phyloP scores from a whole-genome alignment of 2,888 invertebrate genomes.

The Microplitis deprimator region DNA sequence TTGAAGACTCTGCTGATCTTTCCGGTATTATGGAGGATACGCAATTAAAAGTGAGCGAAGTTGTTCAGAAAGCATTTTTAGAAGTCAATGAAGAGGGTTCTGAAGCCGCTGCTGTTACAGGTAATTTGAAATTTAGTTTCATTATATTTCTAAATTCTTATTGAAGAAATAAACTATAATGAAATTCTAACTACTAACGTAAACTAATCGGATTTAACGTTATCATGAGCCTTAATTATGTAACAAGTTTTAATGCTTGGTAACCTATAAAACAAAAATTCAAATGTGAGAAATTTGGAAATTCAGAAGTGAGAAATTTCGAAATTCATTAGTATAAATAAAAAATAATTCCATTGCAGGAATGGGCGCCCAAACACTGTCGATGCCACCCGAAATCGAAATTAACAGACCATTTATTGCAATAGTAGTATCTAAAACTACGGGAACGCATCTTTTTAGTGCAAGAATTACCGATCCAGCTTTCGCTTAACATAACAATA shows the following conservation, averaged over 20 bases:
- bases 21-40: constrained; percentile 72
- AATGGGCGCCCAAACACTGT: too few relatives aligned
- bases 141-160: too few relatives aligned
- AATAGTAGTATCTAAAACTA: background rate
- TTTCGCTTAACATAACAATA: background rate
- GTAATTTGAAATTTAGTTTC: constrained; percentile 72
- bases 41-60: constrained; percentile 77
- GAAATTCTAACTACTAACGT: background rate
- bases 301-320: too few relatives aligned
- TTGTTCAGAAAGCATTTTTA: constrained; percentile 87
- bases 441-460: background rate
- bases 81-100: constrained; percentile 91
- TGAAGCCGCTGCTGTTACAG: constrained; percentile 88
- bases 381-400: background rate
- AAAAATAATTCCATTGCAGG: too few relatives aligned
- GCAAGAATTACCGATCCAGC: background rate
- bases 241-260: too few relatives aligned
- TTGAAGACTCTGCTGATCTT: constrained; percentile 77
- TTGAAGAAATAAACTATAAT: background rate
- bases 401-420: background rate
- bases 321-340: too few relatives aligned
- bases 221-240: too few relatives aligned
- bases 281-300: too few relatives aligned
- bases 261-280: too few relatives aligned
- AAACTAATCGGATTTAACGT: too few relatives aligned